Conservation (phyloP, 2,797 vertebrate species). For the Bucorvus abyssinicus region DNA sequence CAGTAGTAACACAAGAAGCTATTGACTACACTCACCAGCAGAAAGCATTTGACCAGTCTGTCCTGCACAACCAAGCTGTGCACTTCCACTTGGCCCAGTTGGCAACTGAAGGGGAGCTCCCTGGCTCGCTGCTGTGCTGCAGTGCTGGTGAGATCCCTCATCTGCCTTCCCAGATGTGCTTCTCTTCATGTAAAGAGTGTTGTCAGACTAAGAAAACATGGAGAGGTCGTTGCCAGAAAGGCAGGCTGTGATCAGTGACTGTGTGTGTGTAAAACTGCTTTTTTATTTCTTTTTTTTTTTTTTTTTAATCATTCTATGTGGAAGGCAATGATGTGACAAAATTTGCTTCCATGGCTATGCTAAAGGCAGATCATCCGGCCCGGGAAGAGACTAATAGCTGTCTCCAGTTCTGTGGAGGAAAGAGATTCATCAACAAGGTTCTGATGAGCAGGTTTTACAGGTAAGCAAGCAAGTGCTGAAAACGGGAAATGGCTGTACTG, state of each 20-base stretch:
- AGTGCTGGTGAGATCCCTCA: constrained; percentile 75
- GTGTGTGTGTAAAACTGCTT: not conserved
- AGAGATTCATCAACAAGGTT: constrained; percentile 88
- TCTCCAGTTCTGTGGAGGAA: constrained; percentile 92
- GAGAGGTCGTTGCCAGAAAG: not conserved
- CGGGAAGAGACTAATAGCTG: constrained; percentile 84
- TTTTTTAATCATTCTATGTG: constrained; percentile 80
- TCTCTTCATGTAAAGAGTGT: rapidly evolving
- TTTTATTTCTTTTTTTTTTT: not conserved
- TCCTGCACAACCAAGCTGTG: constrained; percentile 84
- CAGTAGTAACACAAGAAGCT: constrained; percentile 79
- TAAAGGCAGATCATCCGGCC: constrained; percentile 84
- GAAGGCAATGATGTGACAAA: constrained; percentile 87
- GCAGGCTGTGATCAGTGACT: not conserved
- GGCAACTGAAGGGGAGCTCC: constrained; percentile 85
- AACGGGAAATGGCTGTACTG: not conserved
- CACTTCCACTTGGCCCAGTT: constrained; percentile 88
- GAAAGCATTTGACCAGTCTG: constrained; percentile 78
- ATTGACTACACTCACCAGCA: constrained; percentile 82
- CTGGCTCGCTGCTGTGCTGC: constrained; percentile 82
- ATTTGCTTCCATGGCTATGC: constrained; percentile 88
- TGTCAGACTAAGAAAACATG: not conserved
- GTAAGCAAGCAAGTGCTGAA: constrained; percentile 65
- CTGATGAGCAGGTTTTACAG: constrained; percentile 88
- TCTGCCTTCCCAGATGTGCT: not conserved